These are phyloP conservation scores for Terrapene triunguis DNA, from an alignment of 2,113 vertebrate genomes.

Conservation along the genomic window DNA sequence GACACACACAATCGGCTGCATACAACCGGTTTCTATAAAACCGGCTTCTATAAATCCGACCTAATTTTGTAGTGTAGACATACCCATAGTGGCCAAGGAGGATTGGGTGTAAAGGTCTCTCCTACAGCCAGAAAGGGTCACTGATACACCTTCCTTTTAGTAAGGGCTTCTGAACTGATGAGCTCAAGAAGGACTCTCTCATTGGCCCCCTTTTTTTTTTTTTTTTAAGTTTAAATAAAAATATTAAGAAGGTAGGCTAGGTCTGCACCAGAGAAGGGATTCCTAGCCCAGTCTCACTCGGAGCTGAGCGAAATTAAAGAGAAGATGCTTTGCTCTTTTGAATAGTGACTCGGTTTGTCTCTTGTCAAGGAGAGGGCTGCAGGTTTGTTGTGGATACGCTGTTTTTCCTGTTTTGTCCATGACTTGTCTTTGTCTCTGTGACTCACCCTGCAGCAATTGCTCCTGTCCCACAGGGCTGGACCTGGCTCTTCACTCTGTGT, in stretches of 20 bases:
- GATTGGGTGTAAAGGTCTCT: background rate
- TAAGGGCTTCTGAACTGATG: background rate
- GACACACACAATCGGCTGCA: too few species aligned
- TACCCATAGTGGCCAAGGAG: background rate
- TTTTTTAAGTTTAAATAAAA: background rate
- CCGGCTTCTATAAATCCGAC: too few species aligned
- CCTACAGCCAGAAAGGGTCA: background rate
- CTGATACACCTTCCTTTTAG: background rate
- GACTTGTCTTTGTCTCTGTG: background rate
- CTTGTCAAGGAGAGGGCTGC: background rate
- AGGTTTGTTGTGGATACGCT: background rate
- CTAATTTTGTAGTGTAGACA: too few species aligned
- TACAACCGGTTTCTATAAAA: too few species aligned
- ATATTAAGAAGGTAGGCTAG: background rate
- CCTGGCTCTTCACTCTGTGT: too few species aligned
- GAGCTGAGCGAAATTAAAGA: background rate
- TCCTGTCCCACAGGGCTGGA: background rate
- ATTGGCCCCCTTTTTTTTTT: background rate
- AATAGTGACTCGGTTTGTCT: background rate
- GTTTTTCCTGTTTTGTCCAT: background rate
- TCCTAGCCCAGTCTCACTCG: background rate
- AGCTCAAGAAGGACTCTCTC: background rate
- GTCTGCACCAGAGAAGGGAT: background rate
- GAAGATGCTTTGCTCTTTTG: background rate
- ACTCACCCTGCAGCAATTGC: background rate